phyloP scores from a whole-genome alignment of 2,888 invertebrate species.

The Geophilus truncorum region DNA sequence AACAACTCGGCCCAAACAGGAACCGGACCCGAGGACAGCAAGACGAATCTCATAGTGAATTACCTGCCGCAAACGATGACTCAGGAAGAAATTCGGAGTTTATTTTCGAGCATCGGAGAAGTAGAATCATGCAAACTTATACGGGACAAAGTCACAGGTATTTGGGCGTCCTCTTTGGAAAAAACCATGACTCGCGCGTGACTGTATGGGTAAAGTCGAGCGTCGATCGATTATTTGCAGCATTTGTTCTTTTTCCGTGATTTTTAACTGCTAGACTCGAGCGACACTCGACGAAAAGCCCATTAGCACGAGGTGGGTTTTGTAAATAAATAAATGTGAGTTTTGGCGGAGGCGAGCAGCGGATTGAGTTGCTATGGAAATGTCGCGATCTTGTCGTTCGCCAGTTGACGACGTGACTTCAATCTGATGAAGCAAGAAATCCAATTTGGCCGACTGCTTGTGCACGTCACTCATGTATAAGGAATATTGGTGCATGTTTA shows the following conservation, averaged over 20 bases:
- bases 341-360: not conserved
- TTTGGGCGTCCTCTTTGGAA: not conserved
- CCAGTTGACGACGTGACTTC: not conserved
- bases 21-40: slow-evolving; percentile 77
- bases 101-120: slow-evolving; percentile 98
- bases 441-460: slow-evolving; percentile 23
- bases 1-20: slow-evolving; percentile 48
- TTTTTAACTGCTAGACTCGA: too few species aligned
- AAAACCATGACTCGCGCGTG: not conserved
- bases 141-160: slow-evolving; percentile 93
- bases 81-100: slow-evolving; percentile 95
- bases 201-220: too few species aligned
- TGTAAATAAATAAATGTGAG: not conserved
- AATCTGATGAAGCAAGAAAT: slow-evolving; percentile 24
- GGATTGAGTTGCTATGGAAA: slow-evolving; percentile 37
- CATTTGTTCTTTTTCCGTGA: too few species aligned
- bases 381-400: slow-evolving; percentile 35
- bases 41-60: slow-evolving; percentile 99
- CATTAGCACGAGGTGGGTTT: not conserved
- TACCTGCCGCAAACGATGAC: slow-evolving; percentile 99
- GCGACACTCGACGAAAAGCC: not conserved
- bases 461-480: slow-evolving; percentile 27
- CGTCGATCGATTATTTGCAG: too few species aligned
- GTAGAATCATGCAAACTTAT: slow-evolving; percentile 99
- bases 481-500: slow-evolving; percentile 12